Conservation (phyloP, 1,140 invertebrate species). For the Lordiphosa stackelbergi region DNA sequence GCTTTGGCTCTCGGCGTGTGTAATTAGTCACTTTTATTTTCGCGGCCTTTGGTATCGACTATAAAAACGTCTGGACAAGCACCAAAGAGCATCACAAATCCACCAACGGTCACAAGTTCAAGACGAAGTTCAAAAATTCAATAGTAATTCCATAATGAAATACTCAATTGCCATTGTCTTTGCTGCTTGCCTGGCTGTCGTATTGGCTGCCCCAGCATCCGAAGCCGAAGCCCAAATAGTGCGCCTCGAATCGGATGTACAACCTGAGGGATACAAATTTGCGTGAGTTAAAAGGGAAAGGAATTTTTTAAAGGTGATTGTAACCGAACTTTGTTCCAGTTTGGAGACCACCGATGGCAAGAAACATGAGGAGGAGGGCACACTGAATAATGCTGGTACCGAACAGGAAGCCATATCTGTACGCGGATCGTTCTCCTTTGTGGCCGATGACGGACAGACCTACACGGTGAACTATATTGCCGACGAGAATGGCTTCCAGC, state of each 20-base stretch:
- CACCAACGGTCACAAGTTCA: constrained; percentile 43
- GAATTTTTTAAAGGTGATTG: too few species aligned
- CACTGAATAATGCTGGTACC: constrained; percentile 54
- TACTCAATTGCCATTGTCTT: constrained; percentile 28
- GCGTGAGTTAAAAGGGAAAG: constrained; percentile 73
- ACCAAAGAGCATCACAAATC: constrained; percentile 59
- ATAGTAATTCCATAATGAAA: constrained; percentile 46
- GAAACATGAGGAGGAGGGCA: constrained; percentile 56
- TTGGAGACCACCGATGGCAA: constrained; percentile 67
- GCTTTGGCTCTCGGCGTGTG: constrained; percentile 54
- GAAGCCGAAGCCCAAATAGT: constrained; percentile 71
- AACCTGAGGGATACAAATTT: constrained; percentile 77
- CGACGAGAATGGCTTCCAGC: constrained; percentile 88
- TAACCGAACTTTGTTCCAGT: constrained; percentile 26
- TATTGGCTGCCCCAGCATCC: not conserved
- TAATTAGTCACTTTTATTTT: constrained; percentile 75
- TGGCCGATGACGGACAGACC: constrained; percentile 82
- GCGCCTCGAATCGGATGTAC: constrained; percentile 77
- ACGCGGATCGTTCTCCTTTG: constrained; percentile 80
- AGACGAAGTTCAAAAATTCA: constrained; percentile 21
- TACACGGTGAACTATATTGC: constrained; percentile 84
- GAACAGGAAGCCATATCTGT: constrained; percentile 78
- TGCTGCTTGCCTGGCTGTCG: too few species aligned
- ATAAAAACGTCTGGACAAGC: constrained; percentile 53
- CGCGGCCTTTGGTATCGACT: constrained; percentile 41